Base-by-base conservation (phyloP, 2,797 vertebrate species). In the Gymnothorax reevesii region DNA sequence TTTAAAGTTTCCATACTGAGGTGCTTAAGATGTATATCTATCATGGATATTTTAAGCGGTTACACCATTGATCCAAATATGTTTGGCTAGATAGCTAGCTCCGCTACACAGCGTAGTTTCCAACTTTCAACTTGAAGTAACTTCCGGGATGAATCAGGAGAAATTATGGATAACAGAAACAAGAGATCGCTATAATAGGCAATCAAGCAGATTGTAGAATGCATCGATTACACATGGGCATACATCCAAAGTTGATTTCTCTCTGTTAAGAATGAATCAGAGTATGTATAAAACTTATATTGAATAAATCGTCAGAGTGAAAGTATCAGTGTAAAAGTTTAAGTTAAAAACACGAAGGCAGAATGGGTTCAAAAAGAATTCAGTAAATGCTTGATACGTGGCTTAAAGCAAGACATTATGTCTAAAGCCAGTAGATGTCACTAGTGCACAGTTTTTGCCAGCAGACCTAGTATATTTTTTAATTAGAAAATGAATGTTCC, bases 71-170 rank as follows among this genome's bases (percentile, higher is more conserved):
- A 2, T 1, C 5, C 13, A 12, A 64, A 42, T 42, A 42, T 42
- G 20, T 79, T 54, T 79, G 49, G 42, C 42, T 79, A 52, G 49
- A 54, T 80, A 80, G 17, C 49, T 54, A 3, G 52, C n/a, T 25
- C 8, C 66, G 33, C 33, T 42, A 42, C 33, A 2, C 33, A 42
- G 2, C 2, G 33, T 42, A 42, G 33, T 42, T 42, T 42, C 33
- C 33, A 42, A 42, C 33, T 42, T 42, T 42, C 64, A 69, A 69
- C 64, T 69, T 66, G 55, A 15, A 86, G 66, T 49, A 27, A 13
- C 88, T 91, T 91, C 91, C 90, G 90, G 33, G n/a, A 52, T 60
- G 25, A 4, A 22, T 42, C 85, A 90, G 88, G 66, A 20, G 3
- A 73, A 22, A n/a, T 71, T 86, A 88, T 80, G 8, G 88, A 90